Conservation (phyloP, 2,113 vertebrate species). For the Fregata magnificens region DNA sequence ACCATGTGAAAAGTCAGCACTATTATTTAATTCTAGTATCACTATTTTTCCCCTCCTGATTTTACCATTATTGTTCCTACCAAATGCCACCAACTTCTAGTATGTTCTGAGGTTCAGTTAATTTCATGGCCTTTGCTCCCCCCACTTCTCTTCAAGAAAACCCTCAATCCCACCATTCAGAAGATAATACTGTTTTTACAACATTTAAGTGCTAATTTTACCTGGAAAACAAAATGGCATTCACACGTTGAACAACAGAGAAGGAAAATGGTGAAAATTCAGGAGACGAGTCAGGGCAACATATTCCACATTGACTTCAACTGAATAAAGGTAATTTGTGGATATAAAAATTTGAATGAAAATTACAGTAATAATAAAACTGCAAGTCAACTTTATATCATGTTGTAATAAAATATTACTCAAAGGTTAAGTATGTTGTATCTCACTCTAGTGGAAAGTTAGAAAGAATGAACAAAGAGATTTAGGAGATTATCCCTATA, state of each 20-base stretch:
- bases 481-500: neutral
- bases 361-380: neutral
- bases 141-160: neutral
- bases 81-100: neutral
- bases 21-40: neutral
- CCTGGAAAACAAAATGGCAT: neutral
- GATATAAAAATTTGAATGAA: neutral
- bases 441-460: neutral
- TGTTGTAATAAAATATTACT: neutral
- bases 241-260: neutral
- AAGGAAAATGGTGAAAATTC: neutral
- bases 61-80: neutral
- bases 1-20: neutral
- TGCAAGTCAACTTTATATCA: neutral
- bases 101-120: neutral
- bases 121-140: neutral
- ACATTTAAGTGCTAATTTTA: neutral
- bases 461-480: neutral
- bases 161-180: neutral
- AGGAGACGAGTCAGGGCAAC: neutral
- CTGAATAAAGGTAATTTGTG: neutral
- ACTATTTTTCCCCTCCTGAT: neutral
- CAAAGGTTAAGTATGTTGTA: neutral
- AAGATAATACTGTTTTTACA: neutral
- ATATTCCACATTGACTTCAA: neutral